These are phyloP conservation scores for Orestias chungarensis DNA, from an alignment of 2,797 vertebrate species.

Conservation along the genomic window DNA sequence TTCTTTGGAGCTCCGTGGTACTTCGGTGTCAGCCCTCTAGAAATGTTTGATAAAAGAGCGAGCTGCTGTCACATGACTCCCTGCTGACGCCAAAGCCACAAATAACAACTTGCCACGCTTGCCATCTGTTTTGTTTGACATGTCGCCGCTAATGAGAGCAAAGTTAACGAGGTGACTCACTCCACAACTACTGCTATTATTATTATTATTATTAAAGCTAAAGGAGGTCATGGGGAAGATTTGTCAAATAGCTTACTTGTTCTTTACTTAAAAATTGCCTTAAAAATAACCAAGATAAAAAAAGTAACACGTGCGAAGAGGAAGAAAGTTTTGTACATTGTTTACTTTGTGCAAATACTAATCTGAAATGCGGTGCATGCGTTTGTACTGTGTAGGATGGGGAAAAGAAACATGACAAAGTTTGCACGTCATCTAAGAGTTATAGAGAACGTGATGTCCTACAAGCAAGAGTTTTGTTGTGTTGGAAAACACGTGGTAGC, in stretches of 20 bases:
- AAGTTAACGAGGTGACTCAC: slow-evolving; percentile 11
- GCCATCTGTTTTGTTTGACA: slow-evolving; percentile 32
- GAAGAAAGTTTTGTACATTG: background rate
- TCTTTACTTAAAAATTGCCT: background rate
- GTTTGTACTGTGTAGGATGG: background rate
- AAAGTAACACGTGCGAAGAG: background rate
- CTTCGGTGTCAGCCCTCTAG: slow-evolving; percentile 73
- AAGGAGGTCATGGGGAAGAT: background rate
- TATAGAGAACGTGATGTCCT: background rate
- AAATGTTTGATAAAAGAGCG: slow-evolving; percentile 60
- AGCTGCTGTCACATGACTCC: slow-evolving; percentile 53
- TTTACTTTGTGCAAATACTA: background rate
- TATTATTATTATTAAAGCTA: too few relatives aligned
- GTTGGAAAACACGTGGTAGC: background rate
- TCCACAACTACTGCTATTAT: background rate
- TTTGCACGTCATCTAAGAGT: background rate
- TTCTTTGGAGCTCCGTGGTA: slow-evolving; percentile 60
- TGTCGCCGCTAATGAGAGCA: background rate
- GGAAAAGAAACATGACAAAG: background rate
- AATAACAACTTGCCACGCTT: slow-evolving; percentile 37
- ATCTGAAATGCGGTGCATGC: background rate
- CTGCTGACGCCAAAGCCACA: slow-evolving; percentile 50
- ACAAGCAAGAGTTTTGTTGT: background rate
- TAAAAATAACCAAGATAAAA: background rate
- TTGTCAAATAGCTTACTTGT: background rate